Evolutionary conservation across 1,140 invertebrate species (phyloP).

Genomic region (Conus ventricosus): DNA sequence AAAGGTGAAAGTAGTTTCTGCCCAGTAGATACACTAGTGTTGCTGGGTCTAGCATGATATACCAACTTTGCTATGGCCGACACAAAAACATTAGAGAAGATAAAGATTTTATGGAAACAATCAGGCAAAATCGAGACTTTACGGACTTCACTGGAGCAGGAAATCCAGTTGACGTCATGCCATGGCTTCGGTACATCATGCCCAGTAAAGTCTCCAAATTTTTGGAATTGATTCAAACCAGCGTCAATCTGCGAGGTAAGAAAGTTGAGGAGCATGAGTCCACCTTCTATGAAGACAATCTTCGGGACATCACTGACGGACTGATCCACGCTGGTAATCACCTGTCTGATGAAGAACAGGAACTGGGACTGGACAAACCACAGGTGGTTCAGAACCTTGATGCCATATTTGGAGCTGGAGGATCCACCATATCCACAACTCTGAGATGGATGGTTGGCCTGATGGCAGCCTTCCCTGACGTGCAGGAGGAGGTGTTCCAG

Average conservation of each 20-base stretch:
- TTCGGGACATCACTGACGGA: constrained; percentile 19
- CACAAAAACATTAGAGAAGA: constrained; percentile 43
- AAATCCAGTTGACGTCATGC: constrained; percentile 43
- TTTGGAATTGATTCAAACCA: neutral
- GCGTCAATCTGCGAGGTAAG: neutral
- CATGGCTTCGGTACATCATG: constrained; percentile 40
- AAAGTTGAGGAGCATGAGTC: neutral
- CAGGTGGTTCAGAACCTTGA: constrained; percentile 14
- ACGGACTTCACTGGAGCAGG: constrained; percentile 19
- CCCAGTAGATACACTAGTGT: constrained; percentile 35
- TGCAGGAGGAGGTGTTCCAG: constrained; percentile 65
- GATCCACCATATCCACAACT: constrained; percentile 76
- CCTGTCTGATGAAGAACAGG: neutral
- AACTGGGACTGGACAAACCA: neutral
- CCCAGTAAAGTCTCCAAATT: constrained; percentile 32
- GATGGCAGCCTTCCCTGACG: constrained; percentile 33
- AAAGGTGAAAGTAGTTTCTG: constrained; percentile 41
- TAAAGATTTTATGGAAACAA: neutral
- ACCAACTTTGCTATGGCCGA: constrained; percentile 50
- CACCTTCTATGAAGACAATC: neutral
- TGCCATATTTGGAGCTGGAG: neutral
- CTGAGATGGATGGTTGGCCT: constrained; percentile 75
- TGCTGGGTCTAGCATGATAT: constrained; percentile 48
- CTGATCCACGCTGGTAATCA: constrained; percentile 8
- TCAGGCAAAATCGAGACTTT: constrained; percentile 2